Evolutionary conservation across 2,113 vertebrate genomes (phyloP).

Genomic region (Cebidichthys violaceus): DNA sequence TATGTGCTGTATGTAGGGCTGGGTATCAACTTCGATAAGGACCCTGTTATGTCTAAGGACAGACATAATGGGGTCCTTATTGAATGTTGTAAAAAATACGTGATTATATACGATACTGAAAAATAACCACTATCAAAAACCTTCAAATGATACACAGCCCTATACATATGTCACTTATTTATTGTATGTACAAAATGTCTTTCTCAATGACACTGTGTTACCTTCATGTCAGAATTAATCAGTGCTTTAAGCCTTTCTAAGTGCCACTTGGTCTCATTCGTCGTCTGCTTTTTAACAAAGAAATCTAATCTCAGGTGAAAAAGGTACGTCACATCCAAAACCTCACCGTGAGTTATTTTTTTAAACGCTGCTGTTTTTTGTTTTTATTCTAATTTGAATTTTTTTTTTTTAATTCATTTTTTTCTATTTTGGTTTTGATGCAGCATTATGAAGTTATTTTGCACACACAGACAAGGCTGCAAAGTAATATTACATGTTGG

Average conservation of each 20-base stretch:
- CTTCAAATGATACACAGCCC: conserved; percentile 20
- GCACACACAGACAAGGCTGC: conserved; percentile 6
- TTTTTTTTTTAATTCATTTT: conserved; percentile 17
- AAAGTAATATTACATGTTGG: conserved; percentile 17
- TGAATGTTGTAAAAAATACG: background rate
- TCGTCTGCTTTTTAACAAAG: conserved; percentile 49
- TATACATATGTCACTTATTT: background rate
- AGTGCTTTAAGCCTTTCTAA: conserved; percentile 56
- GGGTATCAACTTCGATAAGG: background rate
- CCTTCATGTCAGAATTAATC: conserved; percentile 38
- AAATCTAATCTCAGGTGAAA: conserved; percentile 77
- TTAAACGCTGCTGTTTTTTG: conserved; percentile 8
- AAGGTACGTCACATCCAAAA: conserved; percentile 51
- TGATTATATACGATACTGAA: background rate
- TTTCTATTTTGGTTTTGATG: conserved; percentile 25
- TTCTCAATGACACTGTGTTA: background rate
- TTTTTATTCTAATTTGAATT: background rate
- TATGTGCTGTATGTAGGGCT: background rate
- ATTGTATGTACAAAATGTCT: background rate
- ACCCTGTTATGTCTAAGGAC: no score
- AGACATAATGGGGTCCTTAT: background rate
- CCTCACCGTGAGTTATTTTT: conserved; percentile 41
- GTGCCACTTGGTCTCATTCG: conserved; percentile 53
- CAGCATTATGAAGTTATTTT: conserved; percentile 36
- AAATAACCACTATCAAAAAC: background rate